Base-by-base conservation (phyloP, 2,113 vertebrate species). In the Aptenodytes patagonicus region DNA sequence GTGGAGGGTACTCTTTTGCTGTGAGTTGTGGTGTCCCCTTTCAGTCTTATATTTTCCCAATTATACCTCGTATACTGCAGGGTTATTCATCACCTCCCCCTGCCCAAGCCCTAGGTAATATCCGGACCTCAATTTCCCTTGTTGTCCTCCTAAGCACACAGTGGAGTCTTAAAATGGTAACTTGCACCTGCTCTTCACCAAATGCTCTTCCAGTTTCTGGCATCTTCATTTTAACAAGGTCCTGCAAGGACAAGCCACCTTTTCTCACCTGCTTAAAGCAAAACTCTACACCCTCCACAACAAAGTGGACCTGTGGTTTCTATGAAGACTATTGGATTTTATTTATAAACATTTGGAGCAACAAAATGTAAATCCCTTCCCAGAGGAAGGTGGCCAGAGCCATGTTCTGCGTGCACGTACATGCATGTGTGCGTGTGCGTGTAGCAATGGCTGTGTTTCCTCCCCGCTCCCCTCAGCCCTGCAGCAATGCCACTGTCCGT, bases 401-500 rank as follows among this genome's bases (percentile, higher is more conserved):
- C 29, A 14, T 4, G 14, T 36, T 75, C 22, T 42, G 13, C 0
- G 0, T 36, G 29, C 21, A 34, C 0, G 0, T 22, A 5, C 2
- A 5, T 6, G 31, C 1, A 4, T 11, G 7, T 13, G 5, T 49
- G 12, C 42, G 15, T 25, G 17, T 12, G 18, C 6, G 2, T 40
- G 11, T 20, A 52, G 26, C 12, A n/a, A 21, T 38, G 54, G 6
- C 31, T 73, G 12, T 18, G 20, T 26, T 68, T 34, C 20, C 19
- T 89, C 14, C 26, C 11, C 0, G 3, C 51, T 70, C 21, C 28
- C 24, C 20, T 71, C 57, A 71, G 72, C 21, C 47, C 42, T 2
- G 1, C 29, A n/a, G 60, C 22, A 28, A 42, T 26, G 44, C 34
- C 83, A 84, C 14, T 55, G 18, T 32, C 52, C 7, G 2, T 51